Evolutionary conservation across 2,113 vertebrate genomes (phyloP).

Genomic region (Otus sunia): DNA sequence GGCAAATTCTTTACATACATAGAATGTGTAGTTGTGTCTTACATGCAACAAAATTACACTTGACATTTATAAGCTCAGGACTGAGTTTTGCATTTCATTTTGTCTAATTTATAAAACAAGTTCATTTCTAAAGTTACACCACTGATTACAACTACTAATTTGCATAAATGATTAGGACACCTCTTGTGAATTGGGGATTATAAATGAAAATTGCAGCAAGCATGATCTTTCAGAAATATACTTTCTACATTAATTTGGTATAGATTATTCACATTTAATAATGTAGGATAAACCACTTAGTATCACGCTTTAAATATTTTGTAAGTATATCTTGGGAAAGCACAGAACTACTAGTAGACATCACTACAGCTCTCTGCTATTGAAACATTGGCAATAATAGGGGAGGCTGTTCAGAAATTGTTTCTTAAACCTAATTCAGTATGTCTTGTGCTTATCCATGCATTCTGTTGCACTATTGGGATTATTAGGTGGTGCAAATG

Average conservation of each 20-base stretch:
- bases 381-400: neutral
- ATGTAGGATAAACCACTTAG: neutral
- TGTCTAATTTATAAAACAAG: neutral
- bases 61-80: slow-evolving; percentile 11
- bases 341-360: neutral
- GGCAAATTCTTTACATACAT: neutral
- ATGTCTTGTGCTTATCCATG: neutral
- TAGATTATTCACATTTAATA: neutral
- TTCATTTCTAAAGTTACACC: neutral
- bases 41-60: neutral
- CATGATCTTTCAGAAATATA: neutral
- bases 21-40: neutral
- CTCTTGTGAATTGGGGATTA: neutral
- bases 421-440: neutral
- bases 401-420: neutral
- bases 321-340: neutral
- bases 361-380: neutral
- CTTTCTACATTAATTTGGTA: neutral
- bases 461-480: neutral
- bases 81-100: neutral
- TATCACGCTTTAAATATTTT: neutral
- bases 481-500: neutral
- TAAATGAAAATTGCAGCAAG: neutral
- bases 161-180: neutral
- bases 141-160: neutral